Conservation (phyloP, 2,888 invertebrate genomes). For the Latheticus oryzae region DNA sequence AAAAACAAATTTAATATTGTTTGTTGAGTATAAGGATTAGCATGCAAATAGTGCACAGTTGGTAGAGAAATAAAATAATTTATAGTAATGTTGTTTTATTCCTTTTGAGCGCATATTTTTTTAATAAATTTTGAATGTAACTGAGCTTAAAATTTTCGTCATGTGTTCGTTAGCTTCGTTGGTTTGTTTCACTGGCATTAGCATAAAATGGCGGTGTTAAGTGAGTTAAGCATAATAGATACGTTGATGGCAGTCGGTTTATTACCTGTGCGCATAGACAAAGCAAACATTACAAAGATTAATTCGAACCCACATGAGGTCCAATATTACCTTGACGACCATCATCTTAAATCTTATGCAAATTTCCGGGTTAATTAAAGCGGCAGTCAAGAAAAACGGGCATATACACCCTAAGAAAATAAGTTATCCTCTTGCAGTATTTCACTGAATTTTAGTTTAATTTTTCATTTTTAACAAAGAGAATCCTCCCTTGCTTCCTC, state of each 20-base stretch:
- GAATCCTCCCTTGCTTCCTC: too few species aligned
- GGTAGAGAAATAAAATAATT: too few species aligned
- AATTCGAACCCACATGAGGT: conserved; percentile 31
- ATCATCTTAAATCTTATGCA: conserved; percentile 27
- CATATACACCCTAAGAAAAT: too few species aligned
- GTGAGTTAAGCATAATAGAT: conserved; percentile 16
- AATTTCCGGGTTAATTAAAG: conserved; percentile 27
- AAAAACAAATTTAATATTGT: conserved; percentile 31
- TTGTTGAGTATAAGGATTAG: conserved; percentile 46
- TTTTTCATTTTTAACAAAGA: too few species aligned
- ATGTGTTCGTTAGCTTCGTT: too few species aligned
- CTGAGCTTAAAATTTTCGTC: too few species aligned
- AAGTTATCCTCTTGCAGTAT: too few species aligned
- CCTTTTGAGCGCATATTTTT: too few species aligned
- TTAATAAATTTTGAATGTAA: too few species aligned
- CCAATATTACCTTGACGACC: conserved; percentile 28
- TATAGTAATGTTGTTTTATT: too few species aligned
- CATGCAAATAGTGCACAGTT: conserved; percentile 54
- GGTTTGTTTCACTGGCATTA: not conserved
- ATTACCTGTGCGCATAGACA: conserved; percentile 24
- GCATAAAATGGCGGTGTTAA: not conserved
- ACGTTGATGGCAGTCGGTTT: conserved; percentile 21
- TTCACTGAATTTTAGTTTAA: too few species aligned
- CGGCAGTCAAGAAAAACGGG: conserved; percentile 11
- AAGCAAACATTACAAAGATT: conserved; percentile 32